Conservation (phyloP, 92 coral and sea anemone genomes). For the Porites lobata region DNA sequence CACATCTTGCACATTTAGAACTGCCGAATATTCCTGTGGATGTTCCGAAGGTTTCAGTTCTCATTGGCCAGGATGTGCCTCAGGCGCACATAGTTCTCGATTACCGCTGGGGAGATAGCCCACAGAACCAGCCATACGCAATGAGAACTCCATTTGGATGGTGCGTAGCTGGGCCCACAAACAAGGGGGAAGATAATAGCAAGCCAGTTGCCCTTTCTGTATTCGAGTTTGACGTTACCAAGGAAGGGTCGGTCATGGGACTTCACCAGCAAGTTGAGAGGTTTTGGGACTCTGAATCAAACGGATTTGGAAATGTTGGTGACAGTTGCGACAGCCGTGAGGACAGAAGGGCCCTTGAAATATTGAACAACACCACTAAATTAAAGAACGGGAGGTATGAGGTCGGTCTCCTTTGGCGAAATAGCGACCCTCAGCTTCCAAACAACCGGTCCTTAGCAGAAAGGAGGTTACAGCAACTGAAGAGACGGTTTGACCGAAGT, state of each 20-base stretch:
- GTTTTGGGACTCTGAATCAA: slow-evolving; percentile 59
- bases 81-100: slow-evolving; percentile 70
- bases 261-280: slow-evolving; percentile 55
- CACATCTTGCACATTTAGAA: no score
- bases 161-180: slow-evolving; percentile 69
- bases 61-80: slow-evolving; percentile 76
- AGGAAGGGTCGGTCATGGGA: slow-evolving; percentile 5
- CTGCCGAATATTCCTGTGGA: no score
- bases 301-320: slow-evolving; percentile 42
- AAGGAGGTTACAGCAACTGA: no score
- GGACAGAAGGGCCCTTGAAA: no score
- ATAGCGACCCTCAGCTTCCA: no score
- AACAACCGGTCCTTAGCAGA: no score
- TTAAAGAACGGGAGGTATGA: no score
- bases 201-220: slow-evolving; percentile 55
- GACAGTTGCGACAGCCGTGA: slow-evolving; percentile 45
- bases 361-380: no score
- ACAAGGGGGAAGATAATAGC: slow-evolving; percentile 25
- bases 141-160: slow-evolving; percentile 67
- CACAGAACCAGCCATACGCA: slow-evolving; percentile 59
- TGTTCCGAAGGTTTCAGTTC: no score
- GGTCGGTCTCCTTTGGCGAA: no score
- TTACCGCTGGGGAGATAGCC: slow-evolving; percentile 63
- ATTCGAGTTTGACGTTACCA: slow-evolving; percentile 48
- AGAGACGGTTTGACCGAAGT: no score